Base-by-base conservation (phyloP, 2,797 vertebrate genomes). In the Galagoides demidoff region DNA sequence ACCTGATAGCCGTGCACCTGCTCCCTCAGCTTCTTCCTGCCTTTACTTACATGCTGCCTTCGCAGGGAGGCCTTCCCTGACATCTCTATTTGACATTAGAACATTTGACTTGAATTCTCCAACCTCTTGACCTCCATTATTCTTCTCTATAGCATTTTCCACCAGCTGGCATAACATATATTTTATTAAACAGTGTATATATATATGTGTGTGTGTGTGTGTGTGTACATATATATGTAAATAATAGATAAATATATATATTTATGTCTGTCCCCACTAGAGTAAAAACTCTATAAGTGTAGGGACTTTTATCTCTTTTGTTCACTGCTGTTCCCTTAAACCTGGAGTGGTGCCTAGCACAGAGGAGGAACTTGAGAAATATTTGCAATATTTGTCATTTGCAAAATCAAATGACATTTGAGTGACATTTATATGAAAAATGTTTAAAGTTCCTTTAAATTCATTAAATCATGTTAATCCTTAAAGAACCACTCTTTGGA, bases 401-500 rank as follows among this genome's bases (percentile, higher is more conserved):
- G 25, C 29, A 57, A 37, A 92, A 70, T 55, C 17, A 1, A 57
- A n/a, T n/a, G n/a, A n/a, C n/a, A n/a, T n/a, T n/a, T 57, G n/a
- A 90, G 88, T 90, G 12, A 89, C 5, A 34, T 49, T 68, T 49
- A 64, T 27, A 88, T 25, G 5, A 74, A 66, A 85, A 66, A 39
- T 7, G 13, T 25, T 1, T 29, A 5, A 92, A 84, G 23, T 55
- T 79, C 68, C 12, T 92, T 59, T 95, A 61, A 81, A 68, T 59
- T 76, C 31, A 68, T 74, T 57, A 79, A 82, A 27, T 4, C 23
- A 49, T 29, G 7, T 45, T 70, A 17, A 91, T 43, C 39, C 52
- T 85, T 71, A 76, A 94, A 66, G 34, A 93, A 79, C 45, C 43
- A 81, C n/a, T 52, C 25, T 64, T 70, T 64, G 34, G 43, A 93